Evolutionary conservation across 2,797 vertebrate genomes (phyloP).

Genomic region (Acanthis flammea): DNA sequence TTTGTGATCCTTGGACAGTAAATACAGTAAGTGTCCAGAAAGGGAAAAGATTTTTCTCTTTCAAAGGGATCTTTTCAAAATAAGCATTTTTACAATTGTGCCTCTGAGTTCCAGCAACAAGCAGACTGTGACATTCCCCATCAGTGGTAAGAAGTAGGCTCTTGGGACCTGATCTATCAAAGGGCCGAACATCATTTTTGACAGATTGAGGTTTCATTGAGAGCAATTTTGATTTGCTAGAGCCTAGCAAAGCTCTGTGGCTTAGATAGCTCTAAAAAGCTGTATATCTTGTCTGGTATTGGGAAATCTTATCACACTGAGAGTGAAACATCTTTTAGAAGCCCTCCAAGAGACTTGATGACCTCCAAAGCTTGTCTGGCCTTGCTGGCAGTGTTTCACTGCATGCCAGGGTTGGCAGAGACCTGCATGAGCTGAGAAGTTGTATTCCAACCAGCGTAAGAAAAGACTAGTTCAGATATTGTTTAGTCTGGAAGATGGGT

Average conservation of each 20-base stretch:
- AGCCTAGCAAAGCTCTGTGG: background rate
- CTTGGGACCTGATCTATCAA: background rate
- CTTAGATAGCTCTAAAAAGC: background rate
- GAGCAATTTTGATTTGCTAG: background rate
- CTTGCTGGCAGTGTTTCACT: background rate
- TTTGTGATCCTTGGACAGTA: background rate
- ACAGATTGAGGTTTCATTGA: background rate
- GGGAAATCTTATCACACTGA: background rate
- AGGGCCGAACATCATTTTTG: background rate
- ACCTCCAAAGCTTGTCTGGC: background rate
- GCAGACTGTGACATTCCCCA: background rate
- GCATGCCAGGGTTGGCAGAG: background rate
- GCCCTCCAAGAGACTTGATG: background rate
- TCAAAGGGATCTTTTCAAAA: background rate
- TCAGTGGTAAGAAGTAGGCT: background rate
- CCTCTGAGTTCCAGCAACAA: background rate
- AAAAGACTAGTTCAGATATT: background rate
- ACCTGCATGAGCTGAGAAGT: background rate
- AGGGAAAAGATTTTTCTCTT: background rate
- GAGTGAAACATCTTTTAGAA: background rate
- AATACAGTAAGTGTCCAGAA: background rate
- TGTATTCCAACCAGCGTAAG: background rate
- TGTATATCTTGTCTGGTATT: background rate
- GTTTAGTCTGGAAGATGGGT: background rate
- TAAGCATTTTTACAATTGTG: background rate